Percentiles rank a stretch among this genome's conserved stretches.
phyloP scores from a whole-genome alignment of 2,797 vertebrate genomes.

The Margarornis squamiger region DNA sequence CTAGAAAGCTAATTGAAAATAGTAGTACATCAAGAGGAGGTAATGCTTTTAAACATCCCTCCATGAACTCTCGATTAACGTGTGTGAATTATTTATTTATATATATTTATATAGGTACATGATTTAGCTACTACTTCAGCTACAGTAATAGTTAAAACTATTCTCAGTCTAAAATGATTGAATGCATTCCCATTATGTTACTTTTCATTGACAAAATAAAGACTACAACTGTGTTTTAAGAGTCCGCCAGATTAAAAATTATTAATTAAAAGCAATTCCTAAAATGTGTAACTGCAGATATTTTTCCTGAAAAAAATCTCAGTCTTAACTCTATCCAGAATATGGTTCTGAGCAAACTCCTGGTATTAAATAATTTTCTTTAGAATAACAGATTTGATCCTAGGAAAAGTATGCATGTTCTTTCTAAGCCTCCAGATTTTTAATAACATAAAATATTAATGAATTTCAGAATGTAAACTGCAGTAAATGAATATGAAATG shows the following conservation, averaged over 20 bases:
- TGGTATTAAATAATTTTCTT: not conserved
- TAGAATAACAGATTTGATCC: not conserved
- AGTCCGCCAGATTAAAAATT: not conserved
- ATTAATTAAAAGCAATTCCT: not conserved
- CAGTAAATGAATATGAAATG: not conserved
- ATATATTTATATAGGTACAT: not conserved
- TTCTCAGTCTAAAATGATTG: not conserved
- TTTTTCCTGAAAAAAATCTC: not conserved
- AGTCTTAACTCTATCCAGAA: not conserved
- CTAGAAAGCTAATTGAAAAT: not conserved
- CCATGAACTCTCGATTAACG: not conserved
- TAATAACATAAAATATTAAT: not conserved
- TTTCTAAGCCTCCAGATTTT: not conserved
- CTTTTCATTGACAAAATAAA: not conserved
- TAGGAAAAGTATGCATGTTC: not conserved
- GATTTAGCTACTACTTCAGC: not conserved
- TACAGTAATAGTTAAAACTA: not conserved
- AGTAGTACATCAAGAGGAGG: not conserved
- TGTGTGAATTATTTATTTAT: no score
- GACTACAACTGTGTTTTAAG: not conserved
- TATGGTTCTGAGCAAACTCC: not conserved
- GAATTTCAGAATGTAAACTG: not conserved
- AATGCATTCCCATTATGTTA: not conserved
- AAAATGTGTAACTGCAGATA: not conserved
- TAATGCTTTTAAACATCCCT: not conserved